Conservation (phyloP, 2,888 invertebrate genomes). For the Drosophila hawaiiensis region DNA sequence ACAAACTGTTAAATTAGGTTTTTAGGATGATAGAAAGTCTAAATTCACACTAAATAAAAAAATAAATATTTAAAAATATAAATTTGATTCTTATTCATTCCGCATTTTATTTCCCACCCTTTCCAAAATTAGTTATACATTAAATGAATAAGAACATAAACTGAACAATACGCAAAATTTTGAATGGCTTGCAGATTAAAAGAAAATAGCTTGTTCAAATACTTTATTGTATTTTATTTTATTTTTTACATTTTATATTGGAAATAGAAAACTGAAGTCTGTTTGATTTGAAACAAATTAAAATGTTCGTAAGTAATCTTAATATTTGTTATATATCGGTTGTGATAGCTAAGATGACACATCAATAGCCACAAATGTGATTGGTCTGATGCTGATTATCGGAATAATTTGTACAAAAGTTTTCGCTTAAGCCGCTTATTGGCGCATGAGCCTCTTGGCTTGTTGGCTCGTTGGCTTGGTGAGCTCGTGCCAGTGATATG, state of each 20-base stretch:
- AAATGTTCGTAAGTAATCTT: background rate
- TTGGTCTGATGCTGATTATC: slow-evolving; percentile 26
- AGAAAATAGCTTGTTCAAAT: background rate
- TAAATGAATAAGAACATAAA: too few species aligned
- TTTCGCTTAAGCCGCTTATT: slow-evolving; percentile 43
- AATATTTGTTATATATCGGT: background rate
- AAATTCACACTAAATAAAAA: background rate
- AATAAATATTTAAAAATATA: background rate
- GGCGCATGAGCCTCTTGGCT: slow-evolving; percentile 7
- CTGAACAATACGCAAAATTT: background rate
- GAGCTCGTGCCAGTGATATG: slow-evolving; percentile 22
- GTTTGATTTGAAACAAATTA: background rate
- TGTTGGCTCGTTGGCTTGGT: background rate
- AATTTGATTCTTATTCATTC: too few species aligned
- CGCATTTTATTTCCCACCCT: too few species aligned
- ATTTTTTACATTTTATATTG: background rate
- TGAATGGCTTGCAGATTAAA: background rate
- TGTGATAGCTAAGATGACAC: slow-evolving; percentile 6
- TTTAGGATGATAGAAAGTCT: background rate
- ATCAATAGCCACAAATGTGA: slow-evolving; percentile 13
- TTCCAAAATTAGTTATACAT: too few species aligned
- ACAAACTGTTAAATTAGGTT: too few species aligned
- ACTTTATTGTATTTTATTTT: background rate
- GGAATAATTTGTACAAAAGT: slow-evolving; percentile 39
- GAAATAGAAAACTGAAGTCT: background rate